These are phyloP conservation scores for Rhagonycha lutea DNA, from an alignment of 2,888 invertebrate genomes.

Conservation along the genomic window DNA sequence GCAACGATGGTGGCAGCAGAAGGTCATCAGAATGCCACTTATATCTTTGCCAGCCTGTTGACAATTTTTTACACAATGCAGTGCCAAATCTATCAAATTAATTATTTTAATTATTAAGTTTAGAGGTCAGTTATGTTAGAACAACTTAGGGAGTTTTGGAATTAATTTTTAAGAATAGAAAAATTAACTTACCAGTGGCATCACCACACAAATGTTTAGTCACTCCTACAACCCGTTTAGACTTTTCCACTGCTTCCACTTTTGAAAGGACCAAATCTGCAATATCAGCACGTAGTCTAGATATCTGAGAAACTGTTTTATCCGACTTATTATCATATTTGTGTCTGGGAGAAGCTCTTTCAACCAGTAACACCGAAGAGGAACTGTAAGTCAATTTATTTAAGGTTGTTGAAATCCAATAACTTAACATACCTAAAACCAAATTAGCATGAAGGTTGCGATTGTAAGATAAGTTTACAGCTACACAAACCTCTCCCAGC, in stretches of 20 bases:
- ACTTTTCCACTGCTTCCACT: constrained; percentile 56
- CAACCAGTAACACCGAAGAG: constrained; percentile 71
- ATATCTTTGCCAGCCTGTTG: constrained; percentile 51
- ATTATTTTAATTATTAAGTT: not conserved
- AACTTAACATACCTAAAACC: constrained; percentile 72
- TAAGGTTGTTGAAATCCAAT: constrained; percentile 71
- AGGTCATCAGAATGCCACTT: constrained; percentile 72
- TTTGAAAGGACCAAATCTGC: constrained; percentile 71
- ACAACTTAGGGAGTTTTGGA: no score
- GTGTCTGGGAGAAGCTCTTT: constrained; percentile 80
- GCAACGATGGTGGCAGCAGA: constrained; percentile 92
- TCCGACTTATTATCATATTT: constrained; percentile 74
- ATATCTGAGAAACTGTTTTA: constrained; percentile 32
- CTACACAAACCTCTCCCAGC: constrained; percentile 77
- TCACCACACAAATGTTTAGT: constrained; percentile 90
- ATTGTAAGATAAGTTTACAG: not conserved
- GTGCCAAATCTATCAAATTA: constrained; percentile 65
- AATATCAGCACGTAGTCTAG: constrained; percentile 71
- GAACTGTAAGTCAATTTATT: constrained; percentile 51
- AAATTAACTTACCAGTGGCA: constrained; percentile 71
- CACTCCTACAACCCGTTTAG: constrained; percentile 67
- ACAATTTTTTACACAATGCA: constrained; percentile 66
- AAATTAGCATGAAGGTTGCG: not conserved
- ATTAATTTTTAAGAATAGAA: not conserved
- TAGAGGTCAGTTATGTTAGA: no score